phyloP scores from a whole-genome alignment of 2,113 vertebrate species.

The Sebastes schlegelii region DNA sequence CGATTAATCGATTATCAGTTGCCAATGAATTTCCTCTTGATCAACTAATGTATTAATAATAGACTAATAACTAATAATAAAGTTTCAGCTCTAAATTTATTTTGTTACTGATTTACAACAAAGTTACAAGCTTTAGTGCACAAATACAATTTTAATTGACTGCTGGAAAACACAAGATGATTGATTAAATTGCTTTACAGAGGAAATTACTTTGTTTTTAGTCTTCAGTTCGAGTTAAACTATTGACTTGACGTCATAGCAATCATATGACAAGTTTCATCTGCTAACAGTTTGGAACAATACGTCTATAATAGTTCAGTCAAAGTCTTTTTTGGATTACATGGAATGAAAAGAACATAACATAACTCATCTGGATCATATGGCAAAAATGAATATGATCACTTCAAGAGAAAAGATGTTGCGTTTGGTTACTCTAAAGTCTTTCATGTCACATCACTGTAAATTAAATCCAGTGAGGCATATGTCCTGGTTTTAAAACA shows the following conservation, averaged over 20 bases:
- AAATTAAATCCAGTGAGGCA: slow-evolving; percentile 25
- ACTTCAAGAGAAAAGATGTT: slow-evolving; percentile 19
- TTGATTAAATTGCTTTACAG: too few relatives aligned
- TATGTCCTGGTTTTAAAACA: slow-evolving; percentile 20
- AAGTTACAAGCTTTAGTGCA: too few relatives aligned
- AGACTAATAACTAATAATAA: too few relatives aligned
- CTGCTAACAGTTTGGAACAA: not conserved
- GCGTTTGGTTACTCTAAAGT: slow-evolving; percentile 8
- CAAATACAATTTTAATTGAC: too few relatives aligned
- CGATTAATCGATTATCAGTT: too few relatives aligned
- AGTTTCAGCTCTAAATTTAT: too few relatives aligned
- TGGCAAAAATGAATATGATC: slow-evolving; percentile 15
- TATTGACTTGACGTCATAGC: not conserved
- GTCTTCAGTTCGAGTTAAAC: too few relatives aligned
- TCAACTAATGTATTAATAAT: too few relatives aligned
- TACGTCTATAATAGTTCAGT: not conserved
- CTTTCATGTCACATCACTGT: slow-evolving; percentile 24
- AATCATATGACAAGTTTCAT: not conserved
- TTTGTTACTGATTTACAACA: too few relatives aligned
- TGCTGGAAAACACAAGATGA: too few relatives aligned
- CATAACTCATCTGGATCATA: slow-evolving; percentile 5
- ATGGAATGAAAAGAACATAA: slow-evolving; percentile 9
- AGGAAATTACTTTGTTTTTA: too few relatives aligned
- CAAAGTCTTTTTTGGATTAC: not conserved
- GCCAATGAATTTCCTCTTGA: too few relatives aligned